These are phyloP conservation scores for Autographa gamma DNA, from an alignment of 2,888 invertebrate species.

Conservation along the genomic window DNA sequence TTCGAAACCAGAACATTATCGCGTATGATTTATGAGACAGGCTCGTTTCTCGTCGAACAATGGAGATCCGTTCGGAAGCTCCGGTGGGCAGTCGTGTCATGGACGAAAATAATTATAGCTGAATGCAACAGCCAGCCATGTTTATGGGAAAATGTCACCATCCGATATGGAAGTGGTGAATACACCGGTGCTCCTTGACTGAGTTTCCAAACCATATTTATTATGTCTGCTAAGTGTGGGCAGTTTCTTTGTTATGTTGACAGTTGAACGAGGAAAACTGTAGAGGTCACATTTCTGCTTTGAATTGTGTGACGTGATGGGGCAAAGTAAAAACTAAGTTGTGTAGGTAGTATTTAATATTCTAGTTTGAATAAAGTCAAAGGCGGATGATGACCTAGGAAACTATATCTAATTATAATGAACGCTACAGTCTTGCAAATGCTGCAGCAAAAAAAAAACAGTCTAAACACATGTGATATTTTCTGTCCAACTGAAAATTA, in stretches of 20 bases:
- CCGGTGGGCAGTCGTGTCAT: constrained; percentile 72
- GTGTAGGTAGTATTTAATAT: not conserved
- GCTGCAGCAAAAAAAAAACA: too few relatives aligned
- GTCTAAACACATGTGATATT: too few relatives aligned
- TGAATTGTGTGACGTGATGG: not conserved
- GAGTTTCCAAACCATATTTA: constrained; percentile 38
- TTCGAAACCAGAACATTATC: constrained; percentile 51
- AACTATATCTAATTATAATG: not conserved
- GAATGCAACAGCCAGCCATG: constrained; percentile 53
- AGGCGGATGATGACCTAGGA: too few relatives aligned
- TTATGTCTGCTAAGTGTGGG: constrained; percentile 17
- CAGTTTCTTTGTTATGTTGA: not conserved
- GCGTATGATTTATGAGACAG: constrained; percentile 40
- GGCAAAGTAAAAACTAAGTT: not conserved
- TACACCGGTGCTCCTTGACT: constrained; percentile 55
- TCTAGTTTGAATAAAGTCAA: too few relatives aligned
- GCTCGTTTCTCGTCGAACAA: constrained; percentile 48
- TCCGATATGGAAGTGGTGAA: constrained; percentile 48
- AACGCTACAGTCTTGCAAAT: too few relatives aligned
- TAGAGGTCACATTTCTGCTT: not conserved
- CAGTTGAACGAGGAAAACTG: constrained; percentile 11
- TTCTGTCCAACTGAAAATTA: too few relatives aligned
- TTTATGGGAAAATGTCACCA: constrained; percentile 52
- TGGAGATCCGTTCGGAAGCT: constrained; percentile 53
- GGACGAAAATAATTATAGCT: constrained; percentile 68